Conservation (phyloP, 2,113 vertebrate species). For the Loxodonta africana region DNA sequence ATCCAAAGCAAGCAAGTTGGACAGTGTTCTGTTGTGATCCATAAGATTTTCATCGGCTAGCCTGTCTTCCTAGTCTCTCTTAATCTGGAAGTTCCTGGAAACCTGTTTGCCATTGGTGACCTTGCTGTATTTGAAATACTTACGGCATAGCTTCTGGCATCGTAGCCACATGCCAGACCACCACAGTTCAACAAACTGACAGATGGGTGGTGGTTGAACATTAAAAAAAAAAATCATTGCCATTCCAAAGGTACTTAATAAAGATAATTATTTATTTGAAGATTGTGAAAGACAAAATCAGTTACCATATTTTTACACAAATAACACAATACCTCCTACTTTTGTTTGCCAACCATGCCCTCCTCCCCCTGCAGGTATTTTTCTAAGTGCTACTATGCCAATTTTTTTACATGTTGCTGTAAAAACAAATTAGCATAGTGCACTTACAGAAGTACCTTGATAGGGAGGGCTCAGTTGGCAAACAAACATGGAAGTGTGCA, state of each 20-base stretch:
- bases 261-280: background rate
- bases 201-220: background rate
- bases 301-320: too few relatives aligned
- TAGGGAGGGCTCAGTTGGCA: too few relatives aligned
- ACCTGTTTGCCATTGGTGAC: background rate
- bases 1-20: background rate
- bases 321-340: too few relatives aligned
- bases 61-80: background rate
- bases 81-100: background rate
- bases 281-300: background rate
- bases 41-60: background rate
- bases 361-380: too few relatives aligned
- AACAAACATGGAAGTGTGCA: too few relatives aligned
- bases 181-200: background rate
- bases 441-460: too few relatives aligned
- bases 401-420: too few relatives aligned
- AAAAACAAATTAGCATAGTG: too few relatives aligned
- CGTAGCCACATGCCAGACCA: background rate
- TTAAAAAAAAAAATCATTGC: too few relatives aligned
- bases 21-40: background rate
- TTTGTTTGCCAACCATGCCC: too few relatives aligned
- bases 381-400: too few relatives aligned
- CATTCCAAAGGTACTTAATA: background rate
- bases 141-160: background rate
- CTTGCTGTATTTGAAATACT: background rate